Percentiles rank a stretch among this genome's conserved stretches.
phyloP scores from a whole-genome alignment of 2,888 invertebrate genomes.

The Thyatira batis region DNA sequence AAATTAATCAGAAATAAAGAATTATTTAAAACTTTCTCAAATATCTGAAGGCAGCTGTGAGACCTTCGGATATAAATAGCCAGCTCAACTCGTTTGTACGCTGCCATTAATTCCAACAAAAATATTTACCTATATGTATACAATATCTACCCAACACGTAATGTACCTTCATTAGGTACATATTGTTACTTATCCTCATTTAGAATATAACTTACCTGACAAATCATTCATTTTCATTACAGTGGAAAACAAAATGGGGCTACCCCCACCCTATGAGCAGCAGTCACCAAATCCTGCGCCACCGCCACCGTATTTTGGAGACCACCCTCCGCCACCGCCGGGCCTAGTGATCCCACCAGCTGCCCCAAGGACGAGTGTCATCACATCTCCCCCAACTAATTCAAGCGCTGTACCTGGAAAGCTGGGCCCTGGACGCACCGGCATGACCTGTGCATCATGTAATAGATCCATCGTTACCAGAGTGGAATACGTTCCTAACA shows the following conservation, averaged over 20 bases:
- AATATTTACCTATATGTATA: not conserved
- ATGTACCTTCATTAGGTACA: not conserved
- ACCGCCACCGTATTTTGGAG: conserved; percentile 73
- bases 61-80: not conserved
- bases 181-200: not conserved
- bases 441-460: conserved; percentile 65
- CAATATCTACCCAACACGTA: not conserved
- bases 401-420: conserved; percentile 38
- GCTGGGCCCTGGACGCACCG: conserved; percentile 71
- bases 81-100: no score
- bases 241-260: conserved; percentile 80
- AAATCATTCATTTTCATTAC: no score
- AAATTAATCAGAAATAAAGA: no score
- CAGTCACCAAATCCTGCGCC: conserved; percentile 63
- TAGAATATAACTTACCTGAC: no score
- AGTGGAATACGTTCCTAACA: conserved; percentile 72
- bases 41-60: not conserved
- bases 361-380: conserved; percentile 63
- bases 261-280: conserved; percentile 72
- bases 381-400: conserved; percentile 41
- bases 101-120: no score
- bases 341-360: conserved; percentile 51
- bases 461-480: conserved; percentile 67
- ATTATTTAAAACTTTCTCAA: no score
- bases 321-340: conserved; percentile 64